Percentiles rank a stretch among this genome's conserved stretches.
These are phyloP conservation scores for Melipona bicolor DNA, from an alignment of 2,888 invertebrate genomes.

Conservation along the genomic window DNA sequence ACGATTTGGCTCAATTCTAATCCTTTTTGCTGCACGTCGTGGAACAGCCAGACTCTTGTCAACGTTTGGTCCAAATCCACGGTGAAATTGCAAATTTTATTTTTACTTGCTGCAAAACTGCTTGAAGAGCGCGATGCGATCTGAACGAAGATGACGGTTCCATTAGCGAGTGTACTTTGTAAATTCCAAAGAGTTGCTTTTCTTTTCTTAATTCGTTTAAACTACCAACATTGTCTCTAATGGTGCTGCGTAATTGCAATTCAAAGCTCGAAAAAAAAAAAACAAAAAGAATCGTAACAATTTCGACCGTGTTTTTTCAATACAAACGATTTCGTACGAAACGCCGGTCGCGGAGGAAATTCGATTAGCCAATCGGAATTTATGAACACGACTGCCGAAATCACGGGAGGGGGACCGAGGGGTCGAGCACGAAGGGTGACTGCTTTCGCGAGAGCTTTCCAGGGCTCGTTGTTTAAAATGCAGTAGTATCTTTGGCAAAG, in stretches of 20 bases:
- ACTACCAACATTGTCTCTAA: no score
- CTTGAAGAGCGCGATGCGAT: background rate
- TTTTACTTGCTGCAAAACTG: background rate
- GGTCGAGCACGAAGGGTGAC: conserved; percentile 13
- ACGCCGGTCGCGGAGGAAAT: background rate
- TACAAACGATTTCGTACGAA: no score
- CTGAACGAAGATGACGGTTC: background rate
- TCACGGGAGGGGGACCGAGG: background rate
- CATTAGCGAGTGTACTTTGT: background rate
- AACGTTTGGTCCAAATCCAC: background rate
- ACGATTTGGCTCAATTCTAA: no score
- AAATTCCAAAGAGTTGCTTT: background rate
- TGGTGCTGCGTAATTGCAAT: no score
- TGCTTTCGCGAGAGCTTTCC: background rate
- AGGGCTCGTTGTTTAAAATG: conserved; percentile 34
- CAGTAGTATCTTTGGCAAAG: conserved; percentile 52
- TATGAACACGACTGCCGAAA: conserved; percentile 15
- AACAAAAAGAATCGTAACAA: no score
- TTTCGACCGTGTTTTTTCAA: no score
- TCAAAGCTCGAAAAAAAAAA: no score
- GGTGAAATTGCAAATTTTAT: background rate
- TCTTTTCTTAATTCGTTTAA: background rate
- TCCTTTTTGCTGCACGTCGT: no score
- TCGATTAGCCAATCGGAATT: conserved; percentile 31
- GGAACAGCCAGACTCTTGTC: background rate